phyloP scores from a whole-genome alignment of 2,113 vertebrate species.

The Eulemur rufifrons region DNA sequence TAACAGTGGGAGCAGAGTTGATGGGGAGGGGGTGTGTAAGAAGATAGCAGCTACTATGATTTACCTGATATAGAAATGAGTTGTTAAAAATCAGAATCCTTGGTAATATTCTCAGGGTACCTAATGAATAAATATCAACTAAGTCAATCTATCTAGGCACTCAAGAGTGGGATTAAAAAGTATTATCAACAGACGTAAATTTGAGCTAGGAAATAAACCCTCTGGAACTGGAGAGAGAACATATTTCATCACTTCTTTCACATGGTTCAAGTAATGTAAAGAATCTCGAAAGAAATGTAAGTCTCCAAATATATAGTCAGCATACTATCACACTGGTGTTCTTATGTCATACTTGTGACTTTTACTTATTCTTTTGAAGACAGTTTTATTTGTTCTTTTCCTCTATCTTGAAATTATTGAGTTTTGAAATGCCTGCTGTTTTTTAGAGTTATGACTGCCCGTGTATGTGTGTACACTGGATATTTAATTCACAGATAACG shows the following conservation, averaged over 20 bases:
- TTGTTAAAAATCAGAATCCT: conserved; percentile 54
- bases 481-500: neutral
- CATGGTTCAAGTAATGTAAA: conserved; percentile 11
- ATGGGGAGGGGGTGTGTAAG: neutral
- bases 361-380: neutral
- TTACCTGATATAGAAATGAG: conserved; percentile 46
- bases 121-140: conserved; percentile 55
- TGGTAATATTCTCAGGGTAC: conserved; percentile 25
- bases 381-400: neutral
- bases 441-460: neutral
- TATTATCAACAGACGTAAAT: conserved; percentile 38
- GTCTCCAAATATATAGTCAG: neutral
- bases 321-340: neutral
- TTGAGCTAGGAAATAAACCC: conserved; percentile 44
- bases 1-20: neutral
- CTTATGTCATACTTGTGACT: neutral
- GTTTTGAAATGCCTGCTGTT: neutral
- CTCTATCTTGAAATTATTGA: neutral
- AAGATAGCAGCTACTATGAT: neutral
- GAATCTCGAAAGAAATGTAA: neutral
- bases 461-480: neutral
- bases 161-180: conserved; percentile 53
- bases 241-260: neutral
- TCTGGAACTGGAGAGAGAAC: neutral
- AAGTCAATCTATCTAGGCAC: conserved; percentile 55